These are phyloP conservation scores for Exaiptasia diaphana DNA, from an alignment of 64 coral and sea anemone species.

Conservation along the genomic window DNA sequence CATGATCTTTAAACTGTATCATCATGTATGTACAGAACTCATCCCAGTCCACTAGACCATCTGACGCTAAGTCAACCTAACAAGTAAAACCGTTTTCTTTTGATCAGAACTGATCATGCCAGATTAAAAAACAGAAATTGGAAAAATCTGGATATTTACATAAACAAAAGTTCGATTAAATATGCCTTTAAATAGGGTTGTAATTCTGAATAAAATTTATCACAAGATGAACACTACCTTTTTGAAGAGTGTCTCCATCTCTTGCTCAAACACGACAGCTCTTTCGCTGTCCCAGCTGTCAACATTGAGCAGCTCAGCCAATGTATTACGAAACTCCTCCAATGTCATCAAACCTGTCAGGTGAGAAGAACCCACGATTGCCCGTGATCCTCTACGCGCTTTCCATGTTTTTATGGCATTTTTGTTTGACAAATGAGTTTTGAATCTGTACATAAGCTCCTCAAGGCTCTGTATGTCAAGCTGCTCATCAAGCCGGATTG, in stretches of 20 bases:
- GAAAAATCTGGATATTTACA: background rate
- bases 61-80: constrained; percentile 93
- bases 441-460: constrained; percentile 81
- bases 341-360: constrained; percentile 73
- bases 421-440: constrained; percentile 62
- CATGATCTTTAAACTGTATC: constrained; percentile 85
- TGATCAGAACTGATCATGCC: background rate
- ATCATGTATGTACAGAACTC: constrained; percentile 94
- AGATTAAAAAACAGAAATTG: background rate
- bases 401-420: constrained; percentile 66
- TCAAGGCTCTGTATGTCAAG: constrained; percentile 78
- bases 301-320: constrained; percentile 60
- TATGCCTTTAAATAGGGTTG: too few species aligned
- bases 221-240: constrained; percentile 30
- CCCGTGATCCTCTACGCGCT: constrained; percentile 37
- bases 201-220: background rate
- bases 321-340: constrained; percentile 72
- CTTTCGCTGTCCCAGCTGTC: constrained; percentile 65
- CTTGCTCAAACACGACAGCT: constrained; percentile 56
- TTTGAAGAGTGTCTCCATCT: constrained; percentile 75
- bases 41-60: constrained; percentile 97
- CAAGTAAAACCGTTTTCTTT: too few species aligned
- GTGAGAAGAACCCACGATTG: background rate
- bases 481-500: constrained; percentile 77
- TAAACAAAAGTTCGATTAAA: background rate